Evolutionary conservation across 2,113 vertebrate species (phyloP).

Genomic region (Muntiacus reevesi): DNA sequence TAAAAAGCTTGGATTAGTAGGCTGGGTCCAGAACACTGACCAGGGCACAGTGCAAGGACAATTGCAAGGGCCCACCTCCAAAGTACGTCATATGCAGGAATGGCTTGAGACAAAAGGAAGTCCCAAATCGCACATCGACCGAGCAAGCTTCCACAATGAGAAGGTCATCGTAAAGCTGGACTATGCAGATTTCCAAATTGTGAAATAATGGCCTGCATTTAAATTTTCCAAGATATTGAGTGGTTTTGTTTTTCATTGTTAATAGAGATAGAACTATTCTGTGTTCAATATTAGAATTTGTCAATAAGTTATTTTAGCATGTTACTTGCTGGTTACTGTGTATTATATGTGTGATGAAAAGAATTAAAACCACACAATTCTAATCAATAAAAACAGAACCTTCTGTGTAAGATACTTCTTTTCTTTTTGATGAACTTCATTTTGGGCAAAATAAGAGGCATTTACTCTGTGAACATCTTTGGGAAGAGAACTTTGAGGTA

Average conservation of each 20-base stretch:
- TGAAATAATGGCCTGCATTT: conserved; percentile 75
- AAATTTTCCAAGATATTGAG: conserved; percentile 25
- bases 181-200: conserved; percentile 87
- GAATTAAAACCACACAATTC: background rate
- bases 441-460: background rate
- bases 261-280: conserved; percentile 28
- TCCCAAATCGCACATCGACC: conserved; percentile 89
- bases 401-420: background rate
- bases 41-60: conserved; percentile 89
- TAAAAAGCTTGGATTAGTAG: conserved; percentile 90
- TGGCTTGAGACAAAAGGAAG: conserved; percentile 92
- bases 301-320: conserved; percentile 57
- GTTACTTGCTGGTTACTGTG: conserved; percentile 30
- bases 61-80: conserved; percentile 80
- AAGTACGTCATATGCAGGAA: conserved; percentile 89
- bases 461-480: conserved; percentile 27
- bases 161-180: conserved; percentile 83
- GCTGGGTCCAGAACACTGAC: conserved; percentile 94
- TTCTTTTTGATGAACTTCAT: conserved; percentile 8
- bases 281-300: conserved; percentile 48
- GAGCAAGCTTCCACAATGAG: conserved; percentile 90
- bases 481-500: conserved; percentile 14
- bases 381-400: conserved; percentile 61
- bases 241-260: conserved; percentile 31
- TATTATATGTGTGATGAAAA: conserved; percentile 5